These are phyloP conservation scores for Selenia dentaria DNA, from an alignment of 2,888 invertebrate species.

Conservation along the genomic window DNA sequence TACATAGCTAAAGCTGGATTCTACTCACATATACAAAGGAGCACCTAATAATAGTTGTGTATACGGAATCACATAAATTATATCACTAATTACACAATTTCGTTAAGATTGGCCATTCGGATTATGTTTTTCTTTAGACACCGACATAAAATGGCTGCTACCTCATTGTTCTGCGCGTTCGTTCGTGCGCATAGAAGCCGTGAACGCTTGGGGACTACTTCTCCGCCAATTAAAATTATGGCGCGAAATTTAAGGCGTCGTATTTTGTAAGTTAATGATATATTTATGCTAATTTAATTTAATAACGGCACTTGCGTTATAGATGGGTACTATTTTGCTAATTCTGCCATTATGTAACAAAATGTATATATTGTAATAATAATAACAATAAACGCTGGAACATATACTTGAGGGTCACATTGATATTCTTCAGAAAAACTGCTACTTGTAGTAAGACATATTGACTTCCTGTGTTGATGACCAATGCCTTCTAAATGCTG, in stretches of 20 bases:
- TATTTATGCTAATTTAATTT: conserved; percentile 44
- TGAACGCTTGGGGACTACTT: conserved; percentile 84
- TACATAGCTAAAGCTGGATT: conserved; percentile 70
- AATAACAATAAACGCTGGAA: conserved; percentile 57
- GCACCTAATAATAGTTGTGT: conserved; percentile 76
- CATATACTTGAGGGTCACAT: conserved; percentile 53
- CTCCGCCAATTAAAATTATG: conserved; percentile 84
- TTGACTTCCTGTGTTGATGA: conserved; percentile 63
- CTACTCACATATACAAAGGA: conserved; percentile 80
- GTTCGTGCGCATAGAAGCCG: conserved; percentile 85
- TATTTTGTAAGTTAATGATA: conserved; percentile 63
- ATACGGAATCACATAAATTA: conserved; percentile 83
- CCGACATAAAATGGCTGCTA: conserved; percentile 85
- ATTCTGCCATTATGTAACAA: conserved; percentile 56
- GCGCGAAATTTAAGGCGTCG: conserved; percentile 82
- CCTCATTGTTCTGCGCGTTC: conserved; percentile 85
- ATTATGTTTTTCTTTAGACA: conserved; percentile 84
- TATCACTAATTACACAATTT: conserved; percentile 84
- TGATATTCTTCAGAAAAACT: conserved; percentile 45
- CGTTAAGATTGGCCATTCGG: conserved; percentile 84
- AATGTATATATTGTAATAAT: conserved; percentile 61
- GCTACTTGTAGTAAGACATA: conserved; percentile 43
- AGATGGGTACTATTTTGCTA: conserved; percentile 26
- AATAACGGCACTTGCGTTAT: no score
- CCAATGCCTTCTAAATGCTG: conserved; percentile 73